These are phyloP conservation scores for Ichneumoninae sp. DNA, from an alignment of 2,888 invertebrate species.

Conservation along the genomic window DNA sequence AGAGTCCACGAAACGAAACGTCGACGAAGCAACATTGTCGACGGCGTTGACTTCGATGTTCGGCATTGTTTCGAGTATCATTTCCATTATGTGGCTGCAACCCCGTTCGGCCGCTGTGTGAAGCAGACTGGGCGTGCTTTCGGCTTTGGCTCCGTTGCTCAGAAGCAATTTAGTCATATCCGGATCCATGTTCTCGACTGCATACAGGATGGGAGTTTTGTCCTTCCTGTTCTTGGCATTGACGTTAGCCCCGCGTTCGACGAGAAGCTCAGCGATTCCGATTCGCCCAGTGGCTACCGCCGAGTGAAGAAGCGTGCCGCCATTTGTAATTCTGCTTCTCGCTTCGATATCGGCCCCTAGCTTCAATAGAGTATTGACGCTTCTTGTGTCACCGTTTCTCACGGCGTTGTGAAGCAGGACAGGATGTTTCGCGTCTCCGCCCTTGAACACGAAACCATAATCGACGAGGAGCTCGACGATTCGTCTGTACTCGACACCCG, in stretches of 20 bases:
- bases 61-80: background rate
- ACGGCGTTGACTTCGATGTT: too few relatives aligned
- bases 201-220: too few relatives aligned
- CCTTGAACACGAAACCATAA: slow-evolving; percentile 14
- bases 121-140: slow-evolving; percentile 5
- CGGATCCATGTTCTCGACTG: too few relatives aligned
- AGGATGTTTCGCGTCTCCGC: slow-evolving; percentile 5
- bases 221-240: too few relatives aligned
- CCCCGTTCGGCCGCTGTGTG: background rate
- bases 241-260: too few relatives aligned
- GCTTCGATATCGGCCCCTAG: slow-evolving; percentile 14
- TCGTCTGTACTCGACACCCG: background rate
- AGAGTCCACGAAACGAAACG: too few relatives aligned
- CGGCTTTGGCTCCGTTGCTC: slow-evolving; percentile 22
- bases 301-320: slow-evolving; percentile 35
- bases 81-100: slow-evolving; percentile 23
- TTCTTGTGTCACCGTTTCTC: background rate
- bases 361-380: slow-evolving; percentile 4
- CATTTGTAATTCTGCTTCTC: background rate
- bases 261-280: too few relatives aligned
- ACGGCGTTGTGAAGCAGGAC: slow-evolving; percentile 35
- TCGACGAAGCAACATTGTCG: too few relatives aligned
- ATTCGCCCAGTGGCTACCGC: slow-evolving; percentile 10
- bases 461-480: background rate
- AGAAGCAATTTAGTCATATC: slow-evolving; percentile 23